phyloP scores from a whole-genome alignment of 1,140 invertebrate genomes.

The Teleopsis dalmanni region DNA sequence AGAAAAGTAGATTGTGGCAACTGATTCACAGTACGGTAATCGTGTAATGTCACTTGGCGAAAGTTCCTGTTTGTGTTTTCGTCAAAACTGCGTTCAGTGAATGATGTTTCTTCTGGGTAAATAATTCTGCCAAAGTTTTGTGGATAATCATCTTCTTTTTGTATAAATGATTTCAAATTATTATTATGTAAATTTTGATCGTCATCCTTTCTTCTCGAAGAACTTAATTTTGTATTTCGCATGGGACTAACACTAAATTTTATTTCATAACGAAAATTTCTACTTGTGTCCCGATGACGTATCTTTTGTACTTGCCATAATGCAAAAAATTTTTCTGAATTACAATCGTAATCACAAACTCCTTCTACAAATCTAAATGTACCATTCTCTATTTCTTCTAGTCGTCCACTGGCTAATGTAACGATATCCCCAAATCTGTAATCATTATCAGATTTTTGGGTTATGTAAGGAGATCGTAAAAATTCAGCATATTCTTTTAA shows the following conservation, averaged over 20 bases:
- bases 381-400: slow-evolving; percentile 46
- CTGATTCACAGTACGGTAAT: slow-evolving; percentile 11
- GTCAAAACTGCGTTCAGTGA: slow-evolving; percentile 31
- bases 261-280: slow-evolving; percentile 53
- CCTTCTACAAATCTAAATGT: slow-evolving; percentile 52
- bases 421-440: slow-evolving; percentile 53
- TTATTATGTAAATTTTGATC: slow-evolving; percentile 10
- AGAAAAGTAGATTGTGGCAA: slow-evolving; percentile 28
- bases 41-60: background rate
- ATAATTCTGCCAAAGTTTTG: slow-evolving; percentile 26
- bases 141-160: slow-evolving; percentile 39
- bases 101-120: slow-evolving; percentile 16
- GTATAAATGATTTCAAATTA: slow-evolving; percentile 28
- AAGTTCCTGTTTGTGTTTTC: slow-evolving; percentile 8
- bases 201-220: slow-evolving; percentile 5
- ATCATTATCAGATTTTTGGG: slow-evolving; percentile 39
- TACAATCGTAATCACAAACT: slow-evolving; percentile 7
- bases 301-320: slow-evolving; percentile 58
- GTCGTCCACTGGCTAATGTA: slow-evolving; percentile 52
- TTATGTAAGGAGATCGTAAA: slow-evolving; percentile 46
- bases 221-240: background rate
- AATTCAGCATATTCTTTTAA: slow-evolving; percentile 35
- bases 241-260: slow-evolving; percentile 55
- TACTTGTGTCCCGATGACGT: slow-evolving; percentile 50
- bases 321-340: slow-evolving; percentile 47